These are phyloP conservation scores for Melospiza melodia DNA, from an alignment of 2,113 vertebrate species.

Conservation along the genomic window DNA sequence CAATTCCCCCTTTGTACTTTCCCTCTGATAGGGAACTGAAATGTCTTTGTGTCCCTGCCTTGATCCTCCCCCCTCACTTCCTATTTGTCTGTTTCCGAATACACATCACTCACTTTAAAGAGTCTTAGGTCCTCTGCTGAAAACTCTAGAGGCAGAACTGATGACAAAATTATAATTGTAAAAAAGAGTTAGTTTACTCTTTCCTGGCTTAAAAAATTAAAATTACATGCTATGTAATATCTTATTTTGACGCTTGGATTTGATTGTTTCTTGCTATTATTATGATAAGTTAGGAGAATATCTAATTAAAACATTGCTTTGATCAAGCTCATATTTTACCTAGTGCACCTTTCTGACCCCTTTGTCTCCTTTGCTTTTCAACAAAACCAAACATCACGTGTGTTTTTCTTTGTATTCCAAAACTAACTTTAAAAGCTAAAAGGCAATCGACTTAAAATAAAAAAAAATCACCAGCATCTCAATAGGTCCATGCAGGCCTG, in stretches of 20 bases:
- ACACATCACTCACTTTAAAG: not conserved
- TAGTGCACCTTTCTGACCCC: not conserved
- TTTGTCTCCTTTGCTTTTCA: not conserved
- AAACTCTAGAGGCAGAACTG: not conserved
- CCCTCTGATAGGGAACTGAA: conserved; percentile 10
- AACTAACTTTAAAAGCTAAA: not conserved
- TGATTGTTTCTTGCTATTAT: not conserved
- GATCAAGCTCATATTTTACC: not conserved
- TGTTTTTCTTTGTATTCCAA: not conserved
- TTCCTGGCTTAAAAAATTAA: not conserved
- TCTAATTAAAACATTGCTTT: not conserved
- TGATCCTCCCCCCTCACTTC: not conserved
- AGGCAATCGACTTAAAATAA: not conserved
- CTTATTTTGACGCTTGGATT: not conserved
- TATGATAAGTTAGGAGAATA: not conserved
- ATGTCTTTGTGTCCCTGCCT: not conserved
- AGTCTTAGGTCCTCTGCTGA: not conserved
- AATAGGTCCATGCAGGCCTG: not conserved
- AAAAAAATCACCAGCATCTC: not conserved
- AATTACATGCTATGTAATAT: not conserved
- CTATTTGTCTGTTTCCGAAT: not conserved
- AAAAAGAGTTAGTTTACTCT: not conserved
- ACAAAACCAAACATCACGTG: not conserved
- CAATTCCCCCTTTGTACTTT: not conserved
- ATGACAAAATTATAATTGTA: not conserved